A percentile compares a stretch with the other conserved stretches of the same genome.
These are phyloP conservation scores for Kobus ellipsiprymnus DNA, from an alignment of 2,113 vertebrate species.

Conservation along the genomic window DNA sequence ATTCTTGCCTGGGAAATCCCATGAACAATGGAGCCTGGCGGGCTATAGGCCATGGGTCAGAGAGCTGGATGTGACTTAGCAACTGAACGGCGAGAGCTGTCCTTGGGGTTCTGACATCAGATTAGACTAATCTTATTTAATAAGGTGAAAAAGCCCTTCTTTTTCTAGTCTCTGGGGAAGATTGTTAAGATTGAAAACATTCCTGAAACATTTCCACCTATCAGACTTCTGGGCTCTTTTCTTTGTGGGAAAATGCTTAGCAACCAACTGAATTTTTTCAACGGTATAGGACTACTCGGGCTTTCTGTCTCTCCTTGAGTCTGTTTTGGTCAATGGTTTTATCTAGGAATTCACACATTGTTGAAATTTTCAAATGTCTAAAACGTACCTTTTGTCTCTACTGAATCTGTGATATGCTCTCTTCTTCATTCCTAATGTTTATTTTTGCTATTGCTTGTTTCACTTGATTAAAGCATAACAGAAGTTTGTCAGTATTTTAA, in stretches of 20 bases:
- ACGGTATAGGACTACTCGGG: background rate
- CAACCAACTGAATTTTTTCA: background rate
- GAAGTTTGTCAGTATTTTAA: background rate
- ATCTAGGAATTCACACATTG: background rate
- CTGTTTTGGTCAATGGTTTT: background rate
- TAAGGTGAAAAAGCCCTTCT: background rate
- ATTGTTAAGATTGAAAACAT: background rate
- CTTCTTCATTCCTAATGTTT: background rate
- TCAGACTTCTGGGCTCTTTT: background rate
- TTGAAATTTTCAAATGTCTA: background rate
- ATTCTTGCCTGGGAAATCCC: background rate
- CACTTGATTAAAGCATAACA: background rate
- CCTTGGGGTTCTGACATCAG: background rate
- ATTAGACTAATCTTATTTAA: background rate
- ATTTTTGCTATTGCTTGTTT: background rate
- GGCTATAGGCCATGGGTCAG: accelerated
- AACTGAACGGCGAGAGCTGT: background rate
- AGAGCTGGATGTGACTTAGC: background rate
- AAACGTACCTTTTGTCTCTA: background rate
- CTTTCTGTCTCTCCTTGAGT: background rate
- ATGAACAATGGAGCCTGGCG: background rate
- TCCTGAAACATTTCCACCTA: background rate
- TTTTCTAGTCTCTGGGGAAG: background rate
- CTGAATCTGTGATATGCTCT: background rate
- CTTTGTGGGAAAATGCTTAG: background rate